Evolutionary conservation across 2,797 vertebrate genomes (phyloP), one percentile per base, ranked within the genome.

Genomic region (Phylloscopus collybita): DNA sequence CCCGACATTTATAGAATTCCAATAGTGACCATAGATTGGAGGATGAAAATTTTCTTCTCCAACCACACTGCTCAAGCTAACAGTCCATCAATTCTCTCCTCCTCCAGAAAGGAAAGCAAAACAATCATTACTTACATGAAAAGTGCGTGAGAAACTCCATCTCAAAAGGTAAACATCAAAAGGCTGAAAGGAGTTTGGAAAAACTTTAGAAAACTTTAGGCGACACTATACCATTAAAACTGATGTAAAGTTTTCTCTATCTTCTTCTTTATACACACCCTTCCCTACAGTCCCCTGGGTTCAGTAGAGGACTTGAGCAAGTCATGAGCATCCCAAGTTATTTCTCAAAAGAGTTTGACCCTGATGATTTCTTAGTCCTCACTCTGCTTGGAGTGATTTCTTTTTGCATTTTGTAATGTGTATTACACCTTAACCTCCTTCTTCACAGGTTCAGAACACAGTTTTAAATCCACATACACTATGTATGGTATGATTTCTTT

Each of bases 271-370:
- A 32, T 18, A 9, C 11, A 84, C 11, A 29, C 5, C 7, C 22
- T 72, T 54, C 16, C 17, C 15, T 57, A 7, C 30, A 65, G 44
- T 60, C 11, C 51, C 54, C 29, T 60, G 22, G 29, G 13, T 70
- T 83, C 42, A 70, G 62, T 1, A 27, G 20, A 21, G 5, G 4
- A 1, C 8, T 90, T 45, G 42, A 75, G 3, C 0, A 0, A 69
- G 17, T 36, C 18, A 50, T 45, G 59, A 61, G 1, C 16, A 78
- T 34, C 5, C 23, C 12, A 66, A 54, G 7, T 14, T 73, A 45
- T 42, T 92, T 90, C 14, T 17, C 16, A 65, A 56, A 69, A 49
- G 29, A 62, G 4, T 59, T 65, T 81, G 76, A 73, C 61, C 8
- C 13, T 72, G 16, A 36, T 29, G 23, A 29, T 38, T 87, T 54